Evolutionary conservation across 1,140 invertebrate species (phyloP).

Genomic region (Parapsyche elsis): DNA sequence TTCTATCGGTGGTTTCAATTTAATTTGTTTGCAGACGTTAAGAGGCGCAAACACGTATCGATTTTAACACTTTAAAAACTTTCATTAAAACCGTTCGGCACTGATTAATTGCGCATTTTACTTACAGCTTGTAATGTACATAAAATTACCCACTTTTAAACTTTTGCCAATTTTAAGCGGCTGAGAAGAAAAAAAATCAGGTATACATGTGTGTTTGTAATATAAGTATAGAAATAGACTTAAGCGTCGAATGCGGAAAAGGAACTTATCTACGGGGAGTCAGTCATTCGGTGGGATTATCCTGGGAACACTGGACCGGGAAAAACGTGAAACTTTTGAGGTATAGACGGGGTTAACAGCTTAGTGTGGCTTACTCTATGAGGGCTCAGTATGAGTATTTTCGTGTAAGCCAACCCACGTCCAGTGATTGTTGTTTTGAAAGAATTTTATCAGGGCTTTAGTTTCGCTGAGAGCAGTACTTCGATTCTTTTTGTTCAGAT

Average conservation of each 20-base stretch:
- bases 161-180: no score
- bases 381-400: constrained; percentile 46
- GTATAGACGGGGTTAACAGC: constrained; percentile 50
- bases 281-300: constrained; percentile 55
- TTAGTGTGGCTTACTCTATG: constrained; percentile 49
- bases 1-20: no score
- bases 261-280: constrained; percentile 51
- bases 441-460: constrained; percentile 48
- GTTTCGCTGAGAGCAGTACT: background rate
- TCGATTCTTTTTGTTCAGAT: background rate
- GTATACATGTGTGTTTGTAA: background rate
- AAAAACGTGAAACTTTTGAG: constrained; percentile 52
- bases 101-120: no score
- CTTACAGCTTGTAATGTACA: no score
- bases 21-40: no score
- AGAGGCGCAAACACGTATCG: no score
- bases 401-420: constrained; percentile 38
- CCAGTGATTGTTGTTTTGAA: constrained; percentile 53
- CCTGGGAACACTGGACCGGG: constrained; percentile 36
- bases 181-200: background rate
- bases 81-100: no score
- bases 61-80: no score
- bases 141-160: no score
- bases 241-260: background rate
- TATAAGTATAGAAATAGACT: background rate